Evolutionary conservation across 1,140 invertebrate species (phyloP).

Genomic region (Tribolium castaneum): DNA sequence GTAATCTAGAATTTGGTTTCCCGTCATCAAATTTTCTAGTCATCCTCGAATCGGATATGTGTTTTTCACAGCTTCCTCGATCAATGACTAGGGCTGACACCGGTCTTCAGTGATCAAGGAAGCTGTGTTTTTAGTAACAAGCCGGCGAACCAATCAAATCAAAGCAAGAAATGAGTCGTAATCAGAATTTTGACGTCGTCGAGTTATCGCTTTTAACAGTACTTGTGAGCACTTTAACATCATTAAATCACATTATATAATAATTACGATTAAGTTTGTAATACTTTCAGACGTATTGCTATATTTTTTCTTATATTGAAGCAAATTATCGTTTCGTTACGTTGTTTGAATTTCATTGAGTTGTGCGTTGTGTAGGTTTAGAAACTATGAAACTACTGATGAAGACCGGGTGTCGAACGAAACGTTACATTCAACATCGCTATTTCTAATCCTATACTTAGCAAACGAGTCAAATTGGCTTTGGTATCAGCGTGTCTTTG

Average conservation of each 20-base stretch:
- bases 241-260: constrained; percentile 49
- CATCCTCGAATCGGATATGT: constrained; percentile 17
- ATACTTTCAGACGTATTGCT: constrained; percentile 46
- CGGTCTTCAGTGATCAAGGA: too few relatives aligned
- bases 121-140: neutral
- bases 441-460: constrained; percentile 5
- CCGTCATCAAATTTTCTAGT: neutral
- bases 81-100: too few relatives aligned
- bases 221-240: constrained; percentile 41
- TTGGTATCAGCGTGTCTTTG: constrained; percentile 23
- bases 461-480: constrained; percentile 12
- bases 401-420: neutral
- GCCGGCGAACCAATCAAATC: constrained; percentile 17
- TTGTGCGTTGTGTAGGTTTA: constrained; percentile 26
- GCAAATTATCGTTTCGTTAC: constrained; percentile 31
- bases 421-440: neutral
- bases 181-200: neutral
- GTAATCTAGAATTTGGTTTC: neutral
- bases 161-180: constrained; percentile 1
- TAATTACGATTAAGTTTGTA: constrained; percentile 45
- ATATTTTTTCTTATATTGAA: constrained; percentile 38
- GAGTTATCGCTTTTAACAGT: constrained; percentile 20
- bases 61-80: neutral
- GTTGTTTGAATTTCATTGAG: neutral
- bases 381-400: neutral